Base-by-base conservation (phyloP, 2,113 vertebrate genomes). In the Corapipo altera region DNA sequence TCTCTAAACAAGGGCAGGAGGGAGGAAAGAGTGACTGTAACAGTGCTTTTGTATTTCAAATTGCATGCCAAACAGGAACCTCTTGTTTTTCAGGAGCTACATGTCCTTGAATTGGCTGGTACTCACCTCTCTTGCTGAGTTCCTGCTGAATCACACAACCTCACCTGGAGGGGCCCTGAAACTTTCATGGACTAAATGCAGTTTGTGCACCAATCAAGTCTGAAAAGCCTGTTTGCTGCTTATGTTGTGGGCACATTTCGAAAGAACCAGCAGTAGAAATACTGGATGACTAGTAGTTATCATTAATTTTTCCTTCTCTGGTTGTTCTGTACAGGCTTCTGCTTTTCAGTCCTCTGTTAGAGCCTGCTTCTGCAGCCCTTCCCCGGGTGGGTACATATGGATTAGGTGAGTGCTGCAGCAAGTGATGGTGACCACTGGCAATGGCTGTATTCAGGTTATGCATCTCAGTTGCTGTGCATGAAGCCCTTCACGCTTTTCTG, bases 61-160 rank as follows among this genome's bases (percentile, higher is more conserved):
- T 69, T 69, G 57, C 90, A 43, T 41, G 65, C 44, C 70, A 65
- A 81, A 94, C 92, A 89, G 85, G 90, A 96, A 75, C 76, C 88
- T 91, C 93, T 96, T 84, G 93, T 92, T 93, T 91, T 92, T 72
- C 95, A 49, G 83, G 72, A 39, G 9, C 62, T 69, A 35, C 2
- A 2, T 51, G 51, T 5, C 24, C 67, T 85, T 77, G 72, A 81
- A 32, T 77, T 49, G 85, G 44, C 75, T 84, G 57, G 11, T 71
- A 82, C 71, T 93, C 43, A 26, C 11, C 9, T 73, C 84, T 88
- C 57, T 75, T 11, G 70, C 78, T 37, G 90, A 85, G 84, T 58
- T 65, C 84, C 87, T 93, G 87, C 51, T 93, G 91, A 91, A 79
- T 91, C 89, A 55, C 16, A 7, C n/a, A 54, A 14, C 41, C 43